phyloP scores from a whole-genome alignment of 2,888 invertebrate genomes.

The Hypercompe scribonia region DNA sequence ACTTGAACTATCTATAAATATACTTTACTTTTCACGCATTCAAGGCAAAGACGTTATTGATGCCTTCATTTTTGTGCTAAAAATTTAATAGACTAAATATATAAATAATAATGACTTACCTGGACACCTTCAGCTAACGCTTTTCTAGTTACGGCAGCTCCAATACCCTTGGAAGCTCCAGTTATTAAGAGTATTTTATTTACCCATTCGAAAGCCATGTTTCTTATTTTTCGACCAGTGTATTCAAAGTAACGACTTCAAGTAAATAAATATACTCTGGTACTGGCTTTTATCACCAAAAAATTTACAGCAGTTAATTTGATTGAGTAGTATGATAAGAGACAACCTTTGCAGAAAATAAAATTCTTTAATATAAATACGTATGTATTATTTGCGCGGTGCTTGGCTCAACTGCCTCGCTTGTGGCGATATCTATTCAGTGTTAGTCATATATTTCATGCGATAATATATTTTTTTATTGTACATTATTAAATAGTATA shows the following conservation, averaged over 20 bases:
- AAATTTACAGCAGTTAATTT: too few species aligned
- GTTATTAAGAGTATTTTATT: conserved; percentile 48
- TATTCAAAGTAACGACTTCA: neutral
- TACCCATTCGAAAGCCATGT: conserved; percentile 31
- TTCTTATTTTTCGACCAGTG: neutral
- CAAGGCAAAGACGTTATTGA: too few species aligned
- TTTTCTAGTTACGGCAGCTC: conserved; percentile 39
- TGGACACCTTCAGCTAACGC: conserved; percentile 40
- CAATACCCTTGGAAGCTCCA: conserved; percentile 51
- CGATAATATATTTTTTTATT: too few species aligned
- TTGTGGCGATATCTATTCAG: neutral
- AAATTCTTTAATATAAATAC: neutral
- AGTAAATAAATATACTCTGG: neutral
- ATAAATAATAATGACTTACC: conserved; percentile 23
- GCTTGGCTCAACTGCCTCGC: neutral
- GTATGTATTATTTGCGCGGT: too few species aligned
- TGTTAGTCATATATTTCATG: too few species aligned
- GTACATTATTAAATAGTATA: too few species aligned
- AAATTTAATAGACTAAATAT: too few species aligned
- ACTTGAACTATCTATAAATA: too few species aligned
- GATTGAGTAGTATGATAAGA: neutral
- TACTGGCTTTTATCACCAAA: neutral
- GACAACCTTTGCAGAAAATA: neutral
- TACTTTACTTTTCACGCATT: too few species aligned
- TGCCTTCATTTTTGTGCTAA: too few species aligned